Percentiles rank a stretch among this genome's conserved stretches.
phyloP scores from a whole-genome alignment of 2,888 invertebrate genomes.

The Magallana nippona region DNA sequence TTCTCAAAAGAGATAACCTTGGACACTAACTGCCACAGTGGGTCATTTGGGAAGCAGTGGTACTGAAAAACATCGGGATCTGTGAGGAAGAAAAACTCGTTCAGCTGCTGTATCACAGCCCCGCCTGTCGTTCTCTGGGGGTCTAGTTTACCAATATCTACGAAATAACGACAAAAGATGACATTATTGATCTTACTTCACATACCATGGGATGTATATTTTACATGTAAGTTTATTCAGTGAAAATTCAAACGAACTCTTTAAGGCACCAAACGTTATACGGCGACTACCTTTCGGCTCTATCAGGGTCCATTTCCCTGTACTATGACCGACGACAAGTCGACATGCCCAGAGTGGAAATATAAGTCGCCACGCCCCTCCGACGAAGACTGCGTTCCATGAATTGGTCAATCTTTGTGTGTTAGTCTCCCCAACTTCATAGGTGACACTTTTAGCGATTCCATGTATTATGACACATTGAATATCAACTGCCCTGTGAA shows the following conservation, averaged over 20 bases:
- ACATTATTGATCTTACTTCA: too few relatives aligned
- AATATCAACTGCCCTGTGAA: slow-evolving; percentile 56
- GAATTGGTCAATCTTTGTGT: slow-evolving; percentile 32
- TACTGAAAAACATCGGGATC: slow-evolving; percentile 51
- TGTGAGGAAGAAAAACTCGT: slow-evolving; percentile 56
- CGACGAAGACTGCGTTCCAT: slow-evolving; percentile 59
- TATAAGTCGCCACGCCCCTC: slow-evolving; percentile 61
- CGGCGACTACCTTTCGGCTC: slow-evolving; percentile 41
- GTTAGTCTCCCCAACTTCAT: slow-evolving; percentile 58
- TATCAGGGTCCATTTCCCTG: slow-evolving; percentile 59
- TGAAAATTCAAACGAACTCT: too few relatives aligned
- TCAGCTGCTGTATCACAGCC: slow-evolving; percentile 35
- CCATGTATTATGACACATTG: slow-evolving; percentile 62
- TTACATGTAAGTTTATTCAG: too few relatives aligned
- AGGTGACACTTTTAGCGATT: slow-evolving; percentile 61
- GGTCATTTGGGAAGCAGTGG: slow-evolving; percentile 42
- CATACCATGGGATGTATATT: too few relatives aligned
- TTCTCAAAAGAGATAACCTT: slow-evolving; percentile 43
- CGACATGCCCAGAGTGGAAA: slow-evolving; percentile 66
- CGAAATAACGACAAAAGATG: neutral
- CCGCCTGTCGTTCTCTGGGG: slow-evolving; percentile 40
- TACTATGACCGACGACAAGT: slow-evolving; percentile 47
- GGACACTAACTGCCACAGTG: slow-evolving; percentile 48
- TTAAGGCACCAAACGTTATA: too few relatives aligned
- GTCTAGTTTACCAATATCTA: slow-evolving; percentile 26